These are phyloP conservation scores for Aleadryas rufinucha DNA, from an alignment of 2,113 vertebrate species.

Conservation along the genomic window DNA sequence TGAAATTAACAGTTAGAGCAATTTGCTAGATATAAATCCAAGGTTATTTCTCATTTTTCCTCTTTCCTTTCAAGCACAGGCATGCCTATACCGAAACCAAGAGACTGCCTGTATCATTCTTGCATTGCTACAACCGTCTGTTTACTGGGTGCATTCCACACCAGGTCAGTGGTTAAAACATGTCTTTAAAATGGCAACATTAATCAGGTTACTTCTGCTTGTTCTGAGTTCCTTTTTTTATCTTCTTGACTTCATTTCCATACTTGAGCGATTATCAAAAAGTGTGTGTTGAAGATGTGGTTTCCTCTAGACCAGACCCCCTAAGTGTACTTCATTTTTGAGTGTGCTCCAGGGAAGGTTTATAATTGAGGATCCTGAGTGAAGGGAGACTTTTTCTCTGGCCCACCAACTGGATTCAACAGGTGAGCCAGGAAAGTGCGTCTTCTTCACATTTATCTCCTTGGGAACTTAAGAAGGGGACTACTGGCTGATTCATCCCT, in stretches of 20 bases:
- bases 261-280: background rate
- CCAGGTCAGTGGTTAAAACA: background rate
- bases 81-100: background rate
- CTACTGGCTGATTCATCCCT: background rate
- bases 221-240: background rate
- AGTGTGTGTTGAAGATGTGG: background rate
- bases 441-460: background rate
- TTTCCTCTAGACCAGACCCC: background rate
- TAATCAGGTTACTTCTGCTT: background rate
- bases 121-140: background rate
- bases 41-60: background rate
- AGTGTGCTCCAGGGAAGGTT: background rate
- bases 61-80: background rate
- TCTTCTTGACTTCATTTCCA: background rate
- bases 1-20: slow-evolving; percentile 12
- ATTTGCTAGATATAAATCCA: background rate
- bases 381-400: background rate
- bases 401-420: background rate
- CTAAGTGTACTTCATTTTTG: background rate
- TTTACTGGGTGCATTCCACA: background rate
- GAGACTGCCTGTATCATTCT: background rate
- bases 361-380: background rate
- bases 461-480: background rate
- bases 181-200: background rate
- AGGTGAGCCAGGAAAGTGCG: background rate